Evolutionary conservation across 2,113 vertebrate species (phyloP).

Genomic region (Erythrocebus patas): DNA sequence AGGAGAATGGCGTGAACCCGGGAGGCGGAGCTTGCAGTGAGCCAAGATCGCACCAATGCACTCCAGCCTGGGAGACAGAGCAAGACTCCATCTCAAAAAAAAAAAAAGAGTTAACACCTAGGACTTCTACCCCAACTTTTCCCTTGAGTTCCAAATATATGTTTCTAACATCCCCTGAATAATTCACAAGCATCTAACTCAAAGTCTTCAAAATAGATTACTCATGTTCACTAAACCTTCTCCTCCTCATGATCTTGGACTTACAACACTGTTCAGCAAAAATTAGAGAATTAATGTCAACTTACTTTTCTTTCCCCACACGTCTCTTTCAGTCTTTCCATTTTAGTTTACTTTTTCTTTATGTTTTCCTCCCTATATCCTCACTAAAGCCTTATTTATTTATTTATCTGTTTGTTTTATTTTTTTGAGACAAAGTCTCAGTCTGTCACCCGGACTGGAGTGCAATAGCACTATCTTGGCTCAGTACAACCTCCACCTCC

Average conservation of each 20-base stretch:
- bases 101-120: not conserved
- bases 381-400: not conserved
- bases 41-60: fast-evolving
- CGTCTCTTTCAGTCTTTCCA: not conserved
- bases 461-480: too few relatives aligned
- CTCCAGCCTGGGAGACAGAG: too few relatives aligned
- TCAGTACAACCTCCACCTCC: too few relatives aligned
- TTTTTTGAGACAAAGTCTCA: too few relatives aligned
- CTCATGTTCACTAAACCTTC: not conserved
- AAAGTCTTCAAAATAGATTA: not conserved
- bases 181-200: not conserved
- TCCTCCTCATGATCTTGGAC: not conserved
- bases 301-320: not conserved
- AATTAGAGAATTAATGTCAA: not conserved
- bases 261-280: not conserved
- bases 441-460: too few relatives aligned
- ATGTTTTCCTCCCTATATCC: not conserved
- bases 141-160: not conserved
- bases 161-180: not conserved
- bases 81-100: too few relatives aligned
- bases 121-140: not conserved
- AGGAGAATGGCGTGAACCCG: too few relatives aligned
- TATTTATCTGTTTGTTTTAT: too few relatives aligned
- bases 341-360: not conserved
- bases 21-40: too few relatives aligned